Evolutionary conservation across 2,113 vertebrate species (phyloP), one percentile per base, ranked within the genome.

Genomic region (Onychostruthus taczanowskii): DNA sequence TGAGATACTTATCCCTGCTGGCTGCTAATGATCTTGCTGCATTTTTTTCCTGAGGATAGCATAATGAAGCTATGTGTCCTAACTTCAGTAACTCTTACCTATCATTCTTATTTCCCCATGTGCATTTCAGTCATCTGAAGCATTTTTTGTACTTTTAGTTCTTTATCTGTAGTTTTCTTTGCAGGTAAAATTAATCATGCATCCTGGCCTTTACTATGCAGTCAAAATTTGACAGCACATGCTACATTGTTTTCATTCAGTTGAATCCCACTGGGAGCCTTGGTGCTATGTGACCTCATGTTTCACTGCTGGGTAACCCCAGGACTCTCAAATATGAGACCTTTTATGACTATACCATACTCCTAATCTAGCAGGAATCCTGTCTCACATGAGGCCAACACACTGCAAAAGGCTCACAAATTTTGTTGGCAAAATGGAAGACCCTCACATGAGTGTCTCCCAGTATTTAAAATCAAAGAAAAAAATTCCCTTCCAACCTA

Each of bases 11-110:
- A 90, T 87, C 53, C 78, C 81, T 94, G 62, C 73, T 91, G 84
- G 52, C 77, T 94, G 89, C 62, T 91, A 91, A 93, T 93, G 56
- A 95, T 93, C 84, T 82, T 75, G 56, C 44, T 39, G 26, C 87
- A 47, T 87, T 93, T 94, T 95, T 95, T 94, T 91, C 15, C 30
- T 50, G 58, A 91, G 49, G 46, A 56, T 35, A 73, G 37, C 26
- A 50, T 82, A 91, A 94, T 92, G 90, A 89, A 80, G 55, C 33
- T 55, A 0, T 64, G 66, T 76, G 61, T 73, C 46, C 84, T 83
- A 77, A 61, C 74, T 95, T 78, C 66, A 76, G 31, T 84, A 90
- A 68, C 20, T 76, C 35, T 73, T 89, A 56, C 17, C 28, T 87
- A 64, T 55, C 39, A 20, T 75, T 81, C 31, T 90, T 89, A 49